Base-by-base conservation (phyloP, 1,140 invertebrate genomes). In the Linepithema humile region DNA sequence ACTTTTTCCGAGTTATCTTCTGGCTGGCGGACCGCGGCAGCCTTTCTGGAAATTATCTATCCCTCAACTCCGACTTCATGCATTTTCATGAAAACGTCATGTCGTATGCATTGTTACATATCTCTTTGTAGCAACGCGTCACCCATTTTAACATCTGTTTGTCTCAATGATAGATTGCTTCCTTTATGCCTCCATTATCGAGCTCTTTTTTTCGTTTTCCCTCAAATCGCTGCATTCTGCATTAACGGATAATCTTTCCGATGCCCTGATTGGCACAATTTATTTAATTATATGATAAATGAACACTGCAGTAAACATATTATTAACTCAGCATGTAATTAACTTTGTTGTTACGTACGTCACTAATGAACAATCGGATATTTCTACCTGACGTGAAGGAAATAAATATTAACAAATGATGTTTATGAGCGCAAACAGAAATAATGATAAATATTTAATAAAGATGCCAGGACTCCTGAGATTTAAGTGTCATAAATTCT, bases 1-100 rank as follows among this genome's bases (percentile, higher is more conserved):
- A 55, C 35, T 78, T 48, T 59, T 84, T 69, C 50, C 40, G 48
- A 55, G 70, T 80, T 78, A 78, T 43, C 77, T 86, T 77, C 62
- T 50, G 57, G 35, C 57, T 45, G 26, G 20, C 35, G 32, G 67
- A 60, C n/a, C 45, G 53, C 20, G 23, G 26, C 55, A 83, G 57
- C 35, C 43, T 60, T 53, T 15, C 57, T 20, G 12, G 26, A 77
- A 53, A 86, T 86, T 57, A 87, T 77, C 26, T 85, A 69, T 17
- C 9, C 23, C 35, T 32, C 17, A n/a, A 55, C 62, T 15, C 10
- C 3, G 17, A 57, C 45, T 69, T 80, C 55, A 53, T 53, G 60
- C 45, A 69, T 55, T 55, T 69, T 78, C 17, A 53, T 43, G 35
- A 40, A 69, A 70, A 70, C 1, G 35, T 80, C 45, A 40, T 17